These are phyloP conservation scores for Hemicentrotus pulcherrimus DNA, from an alignment of 35 echinoderm and acorn worm genomes.

Conservation along the genomic window DNA sequence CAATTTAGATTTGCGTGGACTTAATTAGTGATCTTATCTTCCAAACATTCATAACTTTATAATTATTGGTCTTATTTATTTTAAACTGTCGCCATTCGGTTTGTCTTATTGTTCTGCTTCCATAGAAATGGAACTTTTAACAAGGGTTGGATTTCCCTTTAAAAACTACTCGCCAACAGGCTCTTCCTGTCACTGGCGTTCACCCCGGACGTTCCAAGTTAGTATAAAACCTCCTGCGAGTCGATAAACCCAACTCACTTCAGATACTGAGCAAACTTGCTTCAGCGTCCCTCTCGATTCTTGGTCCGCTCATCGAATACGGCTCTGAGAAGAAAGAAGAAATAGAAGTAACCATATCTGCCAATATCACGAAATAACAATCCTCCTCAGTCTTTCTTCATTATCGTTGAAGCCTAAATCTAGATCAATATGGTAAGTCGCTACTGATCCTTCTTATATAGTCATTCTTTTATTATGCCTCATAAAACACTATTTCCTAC, in stretches of 20 bases:
- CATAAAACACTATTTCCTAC: too few species aligned
- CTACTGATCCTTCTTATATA: neutral
- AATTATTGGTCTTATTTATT: too few species aligned
- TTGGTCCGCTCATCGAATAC: constrained; percentile 31
- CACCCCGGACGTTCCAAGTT: neutral
- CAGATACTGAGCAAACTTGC: neutral
- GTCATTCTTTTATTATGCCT: neutral
- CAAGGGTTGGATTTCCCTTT: too few species aligned
- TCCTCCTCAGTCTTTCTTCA: neutral
- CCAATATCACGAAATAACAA: neutral
- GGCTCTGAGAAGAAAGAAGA: neutral
- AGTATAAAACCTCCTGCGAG: neutral
- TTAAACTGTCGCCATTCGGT: too few species aligned
- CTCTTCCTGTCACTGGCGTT: neutral
- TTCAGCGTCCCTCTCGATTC: neutral
- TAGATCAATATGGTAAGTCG: neutral
- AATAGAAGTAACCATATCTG: neutral
- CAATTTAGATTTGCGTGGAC: too few species aligned
- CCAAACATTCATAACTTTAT: too few species aligned
- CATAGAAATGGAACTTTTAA: too few species aligned
- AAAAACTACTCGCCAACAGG: too few species aligned
- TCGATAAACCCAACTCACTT: neutral
- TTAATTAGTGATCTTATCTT: too few species aligned
- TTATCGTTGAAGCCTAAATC: neutral
- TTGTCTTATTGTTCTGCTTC: too few species aligned